These are phyloP conservation scores for Gadus macrocephalus DNA, from an alignment of 2,113 vertebrate genomes.

Conservation along the genomic window DNA sequence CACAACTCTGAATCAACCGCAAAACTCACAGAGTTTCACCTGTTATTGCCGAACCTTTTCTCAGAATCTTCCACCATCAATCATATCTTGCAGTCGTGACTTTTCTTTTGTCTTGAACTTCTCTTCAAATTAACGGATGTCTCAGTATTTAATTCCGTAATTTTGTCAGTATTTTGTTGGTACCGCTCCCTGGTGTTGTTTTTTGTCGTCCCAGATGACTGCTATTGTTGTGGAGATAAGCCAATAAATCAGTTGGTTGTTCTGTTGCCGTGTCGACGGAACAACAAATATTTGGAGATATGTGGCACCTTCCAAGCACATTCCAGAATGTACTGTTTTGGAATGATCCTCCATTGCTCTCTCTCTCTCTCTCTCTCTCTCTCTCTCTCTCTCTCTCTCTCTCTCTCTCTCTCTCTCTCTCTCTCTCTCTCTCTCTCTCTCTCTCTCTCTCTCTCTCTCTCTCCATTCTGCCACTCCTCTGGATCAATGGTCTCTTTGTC, in stretches of 20 bases:
- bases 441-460: conserved; percentile 15
- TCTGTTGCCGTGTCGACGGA: conserved; percentile 78
- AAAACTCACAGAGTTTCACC: conserved; percentile 16
- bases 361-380: conserved; percentile 56
- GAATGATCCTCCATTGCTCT: conserved; percentile 75
- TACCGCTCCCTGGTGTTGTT: conserved; percentile 13
- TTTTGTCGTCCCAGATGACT: conserved; percentile 42
- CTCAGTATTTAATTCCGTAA: no score
- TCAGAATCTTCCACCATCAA: not conserved
- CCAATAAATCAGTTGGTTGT: conserved; percentile 72
- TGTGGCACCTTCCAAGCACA: conserved; percentile 87
- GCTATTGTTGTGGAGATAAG: conserved; percentile 50
- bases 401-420: conserved; percentile 42
- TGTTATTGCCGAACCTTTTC: not conserved
- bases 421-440: conserved; percentile 50
- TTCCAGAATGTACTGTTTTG: conserved; percentile 83
- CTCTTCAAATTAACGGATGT: not conserved
- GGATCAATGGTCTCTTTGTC: conserved; percentile 72
- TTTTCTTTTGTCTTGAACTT: not conserved
- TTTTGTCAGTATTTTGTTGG: no score
- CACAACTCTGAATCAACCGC: conserved; percentile 12
- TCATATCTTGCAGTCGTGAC: not conserved
- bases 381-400: conserved; percentile 5
- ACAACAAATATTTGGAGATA: conserved; percentile 91
- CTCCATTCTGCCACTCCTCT: conserved; percentile 50